These are phyloP conservation scores for Hirundichthys speculiger DNA, from an alignment of 2,113 vertebrate species.

Conservation along the genomic window DNA sequence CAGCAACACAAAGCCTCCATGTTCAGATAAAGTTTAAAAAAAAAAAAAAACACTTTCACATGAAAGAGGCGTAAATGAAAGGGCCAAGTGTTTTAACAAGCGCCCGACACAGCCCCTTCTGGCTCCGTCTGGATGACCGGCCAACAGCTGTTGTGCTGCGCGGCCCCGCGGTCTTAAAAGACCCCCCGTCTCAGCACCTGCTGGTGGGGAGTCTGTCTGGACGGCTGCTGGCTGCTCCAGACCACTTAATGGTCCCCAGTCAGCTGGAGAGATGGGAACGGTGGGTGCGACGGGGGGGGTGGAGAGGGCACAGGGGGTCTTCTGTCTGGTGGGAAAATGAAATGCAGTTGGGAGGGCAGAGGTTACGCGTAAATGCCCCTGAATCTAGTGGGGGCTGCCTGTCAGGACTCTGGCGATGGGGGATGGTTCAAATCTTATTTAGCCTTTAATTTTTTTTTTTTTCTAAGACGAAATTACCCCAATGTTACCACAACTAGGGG, in stretches of 20 bases:
- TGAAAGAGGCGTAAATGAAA: slow-evolving; percentile 48
- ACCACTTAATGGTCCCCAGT: slow-evolving; percentile 69
- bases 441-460: background rate
- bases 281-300: slow-evolving; percentile 30
- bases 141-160: slow-evolving; percentile 75
- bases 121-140: slow-evolving; percentile 48
- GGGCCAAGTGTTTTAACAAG: slow-evolving; percentile 43
- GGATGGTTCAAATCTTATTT: slow-evolving; percentile 9
- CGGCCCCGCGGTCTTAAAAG: slow-evolving; percentile 74
- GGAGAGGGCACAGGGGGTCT: slow-evolving; percentile 24
- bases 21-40: no score
- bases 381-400: slow-evolving; percentile 7
- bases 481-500: no score
- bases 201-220: slow-evolving; percentile 68
- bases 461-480: background rate
- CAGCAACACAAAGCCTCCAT: no score
- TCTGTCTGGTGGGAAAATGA: slow-evolving; percentile 59
- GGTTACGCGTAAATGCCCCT: slow-evolving; percentile 46
- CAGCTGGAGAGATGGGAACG: slow-evolving; percentile 69
- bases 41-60: slow-evolving; percentile 4
- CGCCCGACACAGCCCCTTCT: slow-evolving; percentile 57
- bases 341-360: slow-evolving; percentile 27
- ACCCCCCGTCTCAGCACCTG: slow-evolving; percentile 76
- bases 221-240: slow-evolving; percentile 51
- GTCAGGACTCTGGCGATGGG: slow-evolving; percentile 10